Conservation (phyloP, 53 echinoderm and acorn worm genomes). For the Arbacia lixula region DNA sequence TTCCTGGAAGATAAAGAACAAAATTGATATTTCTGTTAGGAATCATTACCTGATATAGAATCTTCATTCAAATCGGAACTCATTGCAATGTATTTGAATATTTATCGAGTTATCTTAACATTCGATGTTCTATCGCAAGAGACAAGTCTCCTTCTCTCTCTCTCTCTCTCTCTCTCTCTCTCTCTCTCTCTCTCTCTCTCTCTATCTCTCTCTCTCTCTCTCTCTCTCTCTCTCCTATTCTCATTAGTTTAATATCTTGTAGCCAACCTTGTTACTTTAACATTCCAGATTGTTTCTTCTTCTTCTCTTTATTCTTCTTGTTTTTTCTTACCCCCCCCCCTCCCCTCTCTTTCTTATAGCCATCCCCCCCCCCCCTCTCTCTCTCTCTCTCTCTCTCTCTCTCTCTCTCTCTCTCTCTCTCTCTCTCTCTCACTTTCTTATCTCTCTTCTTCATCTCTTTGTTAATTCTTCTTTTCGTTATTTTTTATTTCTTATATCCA, state of each 20-base stretch:
- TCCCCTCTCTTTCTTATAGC: not conserved
- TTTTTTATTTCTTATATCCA: too few species aligned
- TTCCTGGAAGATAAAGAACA: too few species aligned
- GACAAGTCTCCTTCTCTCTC: not conserved
- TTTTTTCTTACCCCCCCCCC: not conserved
- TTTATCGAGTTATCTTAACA: too few species aligned
- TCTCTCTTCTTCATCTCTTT: too few species aligned
- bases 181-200: too few species aligned
- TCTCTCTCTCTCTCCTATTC: slow-evolving; percentile 11
- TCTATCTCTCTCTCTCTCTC: slow-evolving; percentile 6
- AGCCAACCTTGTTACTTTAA: not conserved
- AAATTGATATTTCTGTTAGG: too few species aligned
- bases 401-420: not conserved
- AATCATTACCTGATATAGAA: too few species aligned
- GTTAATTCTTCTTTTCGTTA: too few species aligned
- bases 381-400: not conserved
- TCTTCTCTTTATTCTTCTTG: not conserved
- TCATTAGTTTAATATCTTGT: not conserved
- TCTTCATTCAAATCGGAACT: too few species aligned
- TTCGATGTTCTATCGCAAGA: too few species aligned
- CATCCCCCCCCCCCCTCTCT: not conserved
- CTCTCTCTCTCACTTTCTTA: too few species aligned
- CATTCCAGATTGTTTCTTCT: not conserved
- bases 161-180: not conserved
- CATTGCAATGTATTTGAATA: too few species aligned